A percentile compares a stretch with the other conserved stretches of the same genome.
Conservation (phyloP, 1,140 invertebrate species). For the Megalopta genalis region DNA sequence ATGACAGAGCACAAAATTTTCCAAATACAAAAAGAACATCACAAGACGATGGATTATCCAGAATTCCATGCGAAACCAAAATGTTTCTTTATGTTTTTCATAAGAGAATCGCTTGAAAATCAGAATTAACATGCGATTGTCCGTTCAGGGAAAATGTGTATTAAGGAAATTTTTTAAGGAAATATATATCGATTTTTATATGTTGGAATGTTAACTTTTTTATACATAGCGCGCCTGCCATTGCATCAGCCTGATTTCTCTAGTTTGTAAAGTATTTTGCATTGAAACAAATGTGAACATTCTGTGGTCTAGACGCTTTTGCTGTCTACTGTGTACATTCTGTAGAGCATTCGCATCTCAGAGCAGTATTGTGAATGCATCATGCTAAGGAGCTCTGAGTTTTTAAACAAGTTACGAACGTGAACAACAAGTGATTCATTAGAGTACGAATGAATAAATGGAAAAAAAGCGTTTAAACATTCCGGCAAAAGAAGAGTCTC, state of each 20-base stretch:
- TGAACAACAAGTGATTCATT: slow-evolving; percentile 51
- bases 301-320: slow-evolving; percentile 70
- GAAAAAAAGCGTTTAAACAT: slow-evolving; percentile 71
- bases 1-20: slow-evolving; percentile 61
- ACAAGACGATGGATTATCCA: slow-evolving; percentile 24
- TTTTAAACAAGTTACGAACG: slow-evolving; percentile 63
- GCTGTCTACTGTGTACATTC: slow-evolving; percentile 69
- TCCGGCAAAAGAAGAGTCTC: slow-evolving; percentile 66
- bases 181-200: slow-evolving; percentile 59
- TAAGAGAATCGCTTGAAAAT: slow-evolving; percentile 29
- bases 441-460: slow-evolving; percentile 53
- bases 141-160: slow-evolving; percentile 54
- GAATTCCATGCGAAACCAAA: slow-evolving; percentile 42
- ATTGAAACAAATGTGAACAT: slow-evolving; percentile 57
- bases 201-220: slow-evolving; percentile 59
- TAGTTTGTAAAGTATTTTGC: slow-evolving; percentile 57
- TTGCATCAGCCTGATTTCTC: slow-evolving; percentile 66
- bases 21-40: slow-evolving; percentile 1
- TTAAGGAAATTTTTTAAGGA: slow-evolving; percentile 56
- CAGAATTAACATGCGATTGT: slow-evolving; percentile 47
- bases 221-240: slow-evolving; percentile 57
- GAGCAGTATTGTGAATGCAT: slow-evolving; percentile 55
- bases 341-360: slow-evolving; percentile 65
- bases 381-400: slow-evolving; percentile 52
- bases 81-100: slow-evolving; percentile 47